phyloP scores from a whole-genome alignment of 2,113 vertebrate genomes.

The Myrmecophaga tridactyla region DNA sequence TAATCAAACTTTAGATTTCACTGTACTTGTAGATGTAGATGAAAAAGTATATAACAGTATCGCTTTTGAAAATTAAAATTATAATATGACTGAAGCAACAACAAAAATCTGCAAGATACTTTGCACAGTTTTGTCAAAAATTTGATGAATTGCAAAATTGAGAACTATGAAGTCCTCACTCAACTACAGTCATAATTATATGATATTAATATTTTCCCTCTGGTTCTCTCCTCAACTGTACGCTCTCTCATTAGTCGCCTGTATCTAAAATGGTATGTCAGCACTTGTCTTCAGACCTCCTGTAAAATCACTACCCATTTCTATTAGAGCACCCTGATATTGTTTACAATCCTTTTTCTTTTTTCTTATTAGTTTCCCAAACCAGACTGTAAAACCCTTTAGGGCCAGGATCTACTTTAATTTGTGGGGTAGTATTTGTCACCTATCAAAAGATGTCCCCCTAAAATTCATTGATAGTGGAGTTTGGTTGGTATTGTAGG shows the following conservation, averaged over 20 bases:
- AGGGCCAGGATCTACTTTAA: not conserved
- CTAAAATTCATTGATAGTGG: not conserved
- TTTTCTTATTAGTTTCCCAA: not conserved
- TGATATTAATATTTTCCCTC: not conserved
- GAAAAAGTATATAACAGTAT: not conserved
- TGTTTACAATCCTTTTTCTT: not conserved
- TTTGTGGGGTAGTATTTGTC: not conserved
- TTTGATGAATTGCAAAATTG: not conserved
- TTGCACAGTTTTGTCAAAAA: not conserved
- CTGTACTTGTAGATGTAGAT: not conserved
- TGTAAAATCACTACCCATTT: not conserved
- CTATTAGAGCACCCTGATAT: not conserved
- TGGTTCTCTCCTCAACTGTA: not conserved
- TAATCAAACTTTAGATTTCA: not conserved
- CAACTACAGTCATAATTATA: not conserved
- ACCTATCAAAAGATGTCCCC: not conserved
- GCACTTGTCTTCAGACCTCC: not conserved
- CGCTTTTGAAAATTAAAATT: not conserved
- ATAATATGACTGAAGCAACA: not conserved
- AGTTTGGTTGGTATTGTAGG: not conserved
- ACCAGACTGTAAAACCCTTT: not conserved
- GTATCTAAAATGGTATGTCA: not conserved
- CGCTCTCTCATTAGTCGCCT: not conserved
- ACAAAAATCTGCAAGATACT: constrained; percentile 42
- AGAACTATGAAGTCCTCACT: constrained; percentile 34